Conservation (phyloP, 2,888 invertebrate genomes). For the Urechis unicinctus region DNA sequence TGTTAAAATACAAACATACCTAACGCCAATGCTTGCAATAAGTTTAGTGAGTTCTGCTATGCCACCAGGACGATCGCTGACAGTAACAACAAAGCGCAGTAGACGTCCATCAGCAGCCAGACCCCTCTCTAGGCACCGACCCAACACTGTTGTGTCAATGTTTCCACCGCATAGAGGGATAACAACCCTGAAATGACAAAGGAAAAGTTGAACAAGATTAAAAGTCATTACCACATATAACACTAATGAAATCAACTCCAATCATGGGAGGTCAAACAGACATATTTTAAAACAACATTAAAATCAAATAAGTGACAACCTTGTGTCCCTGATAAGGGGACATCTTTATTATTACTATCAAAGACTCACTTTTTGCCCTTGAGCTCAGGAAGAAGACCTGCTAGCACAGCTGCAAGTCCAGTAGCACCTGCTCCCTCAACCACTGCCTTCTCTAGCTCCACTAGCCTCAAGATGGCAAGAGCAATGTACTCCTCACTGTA, state of each 20-base stretch:
- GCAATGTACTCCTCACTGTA: constrained; percentile 69
- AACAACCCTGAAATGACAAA: constrained; percentile 62
- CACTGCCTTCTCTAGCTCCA: constrained; percentile 80
- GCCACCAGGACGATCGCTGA: constrained; percentile 79
- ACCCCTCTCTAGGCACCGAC: constrained; percentile 79
- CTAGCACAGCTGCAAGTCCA: constrained; percentile 76
- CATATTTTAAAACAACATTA: too few relatives aligned
- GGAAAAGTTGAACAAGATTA: neutral
- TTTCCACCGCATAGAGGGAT: constrained; percentile 76
- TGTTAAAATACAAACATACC: constrained; percentile 25
- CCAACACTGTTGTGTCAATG: constrained; percentile 85
- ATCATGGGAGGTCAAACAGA: too few relatives aligned
- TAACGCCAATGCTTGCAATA: constrained; percentile 69
- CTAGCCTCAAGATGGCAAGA: constrained; percentile 69
- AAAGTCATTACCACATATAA: too few relatives aligned
- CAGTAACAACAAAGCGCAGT: constrained; percentile 59
- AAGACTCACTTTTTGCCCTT: constrained; percentile 66
- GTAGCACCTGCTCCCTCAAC: constrained; percentile 87
- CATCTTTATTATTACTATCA: neutral
- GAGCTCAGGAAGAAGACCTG: constrained; percentile 73
- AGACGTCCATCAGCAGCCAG: constrained; percentile 74
- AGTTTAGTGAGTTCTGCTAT: constrained; percentile 76
- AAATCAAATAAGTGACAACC: neutral
- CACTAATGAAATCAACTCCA: too few relatives aligned
- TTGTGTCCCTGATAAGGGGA: too few relatives aligned